phyloP scores from a whole-genome alignment of 2,797 vertebrate species.

The Lepus townsendii region DNA sequence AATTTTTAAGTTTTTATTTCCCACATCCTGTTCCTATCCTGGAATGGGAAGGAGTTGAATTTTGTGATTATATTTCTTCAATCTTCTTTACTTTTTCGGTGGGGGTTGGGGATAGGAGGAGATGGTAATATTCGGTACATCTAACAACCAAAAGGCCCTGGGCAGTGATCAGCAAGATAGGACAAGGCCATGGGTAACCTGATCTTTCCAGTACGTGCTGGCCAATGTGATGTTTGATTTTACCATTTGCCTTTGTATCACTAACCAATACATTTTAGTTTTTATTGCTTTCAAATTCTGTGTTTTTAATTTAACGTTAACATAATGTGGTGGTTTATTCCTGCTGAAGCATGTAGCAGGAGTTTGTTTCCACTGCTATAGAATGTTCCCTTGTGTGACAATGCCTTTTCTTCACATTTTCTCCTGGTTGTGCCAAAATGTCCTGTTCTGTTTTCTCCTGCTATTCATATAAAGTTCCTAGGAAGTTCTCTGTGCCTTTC shows the following conservation, averaged over 20 bases:
- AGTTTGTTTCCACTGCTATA: neutral
- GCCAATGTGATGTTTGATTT: neutral
- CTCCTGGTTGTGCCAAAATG: neutral
- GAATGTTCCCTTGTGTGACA: neutral
- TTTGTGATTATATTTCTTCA: neutral
- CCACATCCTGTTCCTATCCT: neutral
- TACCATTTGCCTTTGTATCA: neutral
- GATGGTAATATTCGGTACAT: neutral
- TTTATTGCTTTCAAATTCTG: neutral
- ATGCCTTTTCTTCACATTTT: neutral
- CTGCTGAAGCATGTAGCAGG: neutral
- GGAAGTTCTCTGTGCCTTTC: neutral
- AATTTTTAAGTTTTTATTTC: neutral
- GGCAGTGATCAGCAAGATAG: neutral
- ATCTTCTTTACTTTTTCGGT: neutral
- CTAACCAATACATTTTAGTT: neutral
- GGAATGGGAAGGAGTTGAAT: neutral
- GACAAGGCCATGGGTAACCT: neutral
- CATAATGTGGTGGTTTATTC: neutral
- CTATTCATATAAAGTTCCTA: neutral
- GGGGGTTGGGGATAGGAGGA: too few relatives aligned
- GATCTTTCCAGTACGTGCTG: neutral
- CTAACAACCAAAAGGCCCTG: neutral
- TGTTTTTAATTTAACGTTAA: neutral
- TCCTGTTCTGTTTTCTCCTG: neutral